Evolutionary conservation across 2,888 invertebrate genomes (phyloP).

Genomic region (Noctua fimbriata): DNA sequence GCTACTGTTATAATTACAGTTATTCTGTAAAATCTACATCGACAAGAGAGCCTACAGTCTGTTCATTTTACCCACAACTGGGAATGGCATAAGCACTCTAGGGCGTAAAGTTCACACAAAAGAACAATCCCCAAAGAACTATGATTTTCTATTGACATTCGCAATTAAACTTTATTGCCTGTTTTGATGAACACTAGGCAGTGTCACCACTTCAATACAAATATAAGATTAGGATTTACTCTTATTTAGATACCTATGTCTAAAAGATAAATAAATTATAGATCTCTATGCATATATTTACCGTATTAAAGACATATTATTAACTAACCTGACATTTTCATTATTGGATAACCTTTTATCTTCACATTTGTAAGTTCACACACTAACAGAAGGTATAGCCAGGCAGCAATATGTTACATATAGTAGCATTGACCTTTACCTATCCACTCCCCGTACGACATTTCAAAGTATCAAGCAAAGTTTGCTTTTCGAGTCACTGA

Average conservation of each 20-base stretch:
- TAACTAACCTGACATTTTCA: constrained; percentile 29
- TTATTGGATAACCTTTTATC: constrained; percentile 13
- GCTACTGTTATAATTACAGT: background rate
- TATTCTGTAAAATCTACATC: background rate
- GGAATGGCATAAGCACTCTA: background rate
- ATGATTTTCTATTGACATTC: constrained; percentile 8
- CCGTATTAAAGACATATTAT: too few species aligned
- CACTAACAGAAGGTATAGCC: too few species aligned
- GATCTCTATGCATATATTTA: too few species aligned
- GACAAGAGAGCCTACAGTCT: background rate
- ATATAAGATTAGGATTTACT: background rate
- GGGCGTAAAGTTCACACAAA: background rate
- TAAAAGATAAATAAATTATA: too few species aligned
- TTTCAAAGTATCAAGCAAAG: constrained; percentile 1
- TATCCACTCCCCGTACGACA: constrained; percentile 12
- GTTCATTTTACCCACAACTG: background rate
- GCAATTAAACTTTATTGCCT: constrained; percentile 6
- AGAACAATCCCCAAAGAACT: background rate
- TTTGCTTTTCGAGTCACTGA: background rate
- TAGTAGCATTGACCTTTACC: background rate
- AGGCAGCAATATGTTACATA: background rate
- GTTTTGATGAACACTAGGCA: background rate
- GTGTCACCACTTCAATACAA: too few species aligned
- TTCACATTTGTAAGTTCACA: background rate
- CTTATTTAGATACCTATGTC: too few species aligned